Conservation (phyloP, 2,113 vertebrate species). For the Micronisus gabar region DNA sequence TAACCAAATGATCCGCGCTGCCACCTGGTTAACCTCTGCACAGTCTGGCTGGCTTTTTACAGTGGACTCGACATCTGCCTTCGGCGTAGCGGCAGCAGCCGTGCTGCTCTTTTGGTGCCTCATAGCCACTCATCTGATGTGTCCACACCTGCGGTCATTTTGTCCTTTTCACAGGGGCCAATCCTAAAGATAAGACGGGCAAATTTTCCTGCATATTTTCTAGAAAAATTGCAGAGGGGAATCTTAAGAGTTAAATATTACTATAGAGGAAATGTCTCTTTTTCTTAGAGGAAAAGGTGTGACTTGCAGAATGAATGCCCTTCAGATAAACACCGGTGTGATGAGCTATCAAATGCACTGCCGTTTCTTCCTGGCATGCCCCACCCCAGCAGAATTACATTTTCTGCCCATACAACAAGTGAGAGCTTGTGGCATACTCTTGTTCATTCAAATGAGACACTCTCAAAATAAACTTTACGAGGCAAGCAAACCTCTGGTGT, state of each 20-base stretch:
- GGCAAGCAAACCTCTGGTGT: not conserved
- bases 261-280: not conserved
- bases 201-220: not conserved
- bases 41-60: not conserved
- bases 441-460: not conserved
- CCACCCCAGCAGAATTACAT: not conserved
- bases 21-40: not conserved
- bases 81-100: not conserved
- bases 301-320: not conserved
- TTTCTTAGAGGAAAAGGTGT: not conserved
- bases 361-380: not conserved
- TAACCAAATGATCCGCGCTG: not conserved
- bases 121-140: not conserved
- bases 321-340: not conserved
- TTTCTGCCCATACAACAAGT: not conserved
- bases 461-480: conserved; percentile 11
- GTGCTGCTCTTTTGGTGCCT: not conserved
- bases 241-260: not conserved
- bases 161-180: not conserved
- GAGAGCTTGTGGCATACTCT: not conserved
- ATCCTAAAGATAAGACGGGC: rapidly evolving
- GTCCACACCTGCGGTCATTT: not conserved
- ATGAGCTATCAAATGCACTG: not conserved
- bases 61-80: rapidly evolving
- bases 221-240: rapidly evolving